Base-by-base conservation (phyloP, 1,140 invertebrate genomes). In the Zaprionus capensis region DNA sequence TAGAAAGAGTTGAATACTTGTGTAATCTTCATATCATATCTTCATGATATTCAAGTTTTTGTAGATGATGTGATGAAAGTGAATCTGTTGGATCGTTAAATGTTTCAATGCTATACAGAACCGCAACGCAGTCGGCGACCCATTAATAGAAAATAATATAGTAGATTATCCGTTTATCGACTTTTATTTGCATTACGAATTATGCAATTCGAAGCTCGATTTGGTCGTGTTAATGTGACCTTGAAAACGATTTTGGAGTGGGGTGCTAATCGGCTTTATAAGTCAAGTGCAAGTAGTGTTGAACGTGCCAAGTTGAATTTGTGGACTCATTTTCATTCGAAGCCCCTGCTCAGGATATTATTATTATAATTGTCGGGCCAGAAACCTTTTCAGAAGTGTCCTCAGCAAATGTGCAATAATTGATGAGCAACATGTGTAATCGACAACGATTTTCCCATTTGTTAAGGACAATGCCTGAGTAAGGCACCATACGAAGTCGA, bases 221-320 rank as follows among this genome's bases (percentile, higher is more conserved):
- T 72, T 65, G 55, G 59, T 24, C 28, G 44, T 41, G 41, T 57
- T 67, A 81, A 38, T 49, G 20, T 51, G 81, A 81, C 83, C 81
- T 77, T 83, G 81, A 84, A 84, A 73, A 44, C 70, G 24, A 61
- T 51, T 51, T 51, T 51, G 46, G 78, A 67, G 9, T 34, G 44
- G 44, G 31, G 28, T 59, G 71, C 34, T 49, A 71, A 67, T 66
- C 34, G 44, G 58, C 51, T 46, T 53, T 57, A 58, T 67, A 51
- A 66, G 46, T 36, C 22, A 67, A 67, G 53, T 67, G 53, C 65
- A 34, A 38, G n/a, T 11, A 22, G 53, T 9, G 22, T 41, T 22
- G 6, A 51, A 51, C 46, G 46, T 51, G 46, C 20, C 41, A 7
- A 46, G n/a, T 17, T 17, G 6, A 46, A 46, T 17, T n/a, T 46